Evolutionary conservation across 2,888 invertebrate genomes (phyloP).

Genomic region (Cartodere bifasciata): DNA sequence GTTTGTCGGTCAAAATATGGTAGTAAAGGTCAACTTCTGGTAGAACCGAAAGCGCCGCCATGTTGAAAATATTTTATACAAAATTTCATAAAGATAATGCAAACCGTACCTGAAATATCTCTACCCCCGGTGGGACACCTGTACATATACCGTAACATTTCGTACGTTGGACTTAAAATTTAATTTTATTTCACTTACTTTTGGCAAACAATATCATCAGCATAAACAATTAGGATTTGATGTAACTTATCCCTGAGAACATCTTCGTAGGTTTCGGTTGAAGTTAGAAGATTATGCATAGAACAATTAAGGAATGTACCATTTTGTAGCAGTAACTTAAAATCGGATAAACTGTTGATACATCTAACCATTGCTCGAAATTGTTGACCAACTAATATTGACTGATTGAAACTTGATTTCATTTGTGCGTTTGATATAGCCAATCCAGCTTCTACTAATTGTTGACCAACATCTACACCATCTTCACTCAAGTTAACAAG

Average conservation of each 20-base stretch:
- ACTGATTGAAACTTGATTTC: constrained; percentile 26
- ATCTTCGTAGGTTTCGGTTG: constrained; percentile 35
- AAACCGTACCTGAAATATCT: too few relatives aligned
- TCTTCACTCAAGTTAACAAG: constrained; percentile 22
- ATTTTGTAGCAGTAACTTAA: constrained; percentile 35
- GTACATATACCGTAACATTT: too few relatives aligned
- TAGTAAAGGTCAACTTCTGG: too few relatives aligned
- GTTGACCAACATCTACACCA: constrained; percentile 20
- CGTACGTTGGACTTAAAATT: too few relatives aligned
- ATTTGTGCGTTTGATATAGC: constrained; percentile 15
- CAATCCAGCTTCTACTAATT: constrained; percentile 23
- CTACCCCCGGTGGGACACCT: too few relatives aligned
- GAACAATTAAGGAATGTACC: constrained; percentile 38
- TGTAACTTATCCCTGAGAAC: constrained; percentile 41
- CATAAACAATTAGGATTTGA: constrained; percentile 35
- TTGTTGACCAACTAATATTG: constrained; percentile 34
- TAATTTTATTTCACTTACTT: constrained; percentile 31
- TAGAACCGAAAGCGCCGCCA: too few relatives aligned
- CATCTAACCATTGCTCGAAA: constrained; percentile 33
- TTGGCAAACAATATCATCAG: constrained; percentile 35
- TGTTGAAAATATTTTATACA: too few relatives aligned
- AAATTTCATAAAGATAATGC: too few relatives aligned
- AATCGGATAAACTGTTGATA: constrained; percentile 33
- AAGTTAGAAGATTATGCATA: constrained; percentile 37
- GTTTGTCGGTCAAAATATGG: too few relatives aligned